Evolutionary conservation across 2,113 vertebrate genomes (phyloP).

Genomic region (Gadus chalcogrammus): DNA sequence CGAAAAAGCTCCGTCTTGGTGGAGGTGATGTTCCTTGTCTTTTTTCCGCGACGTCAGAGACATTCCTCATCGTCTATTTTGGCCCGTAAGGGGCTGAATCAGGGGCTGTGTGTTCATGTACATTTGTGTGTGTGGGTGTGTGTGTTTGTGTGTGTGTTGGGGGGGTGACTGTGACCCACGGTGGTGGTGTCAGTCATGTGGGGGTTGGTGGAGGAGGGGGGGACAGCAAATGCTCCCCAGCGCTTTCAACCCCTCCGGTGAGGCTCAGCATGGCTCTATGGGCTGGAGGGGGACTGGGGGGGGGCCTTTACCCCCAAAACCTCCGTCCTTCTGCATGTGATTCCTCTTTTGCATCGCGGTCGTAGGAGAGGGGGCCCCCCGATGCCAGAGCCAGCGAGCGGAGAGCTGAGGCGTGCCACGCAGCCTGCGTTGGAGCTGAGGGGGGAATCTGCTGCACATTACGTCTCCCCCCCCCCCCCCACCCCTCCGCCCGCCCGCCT

Average conservation of each 20-base stretch:
- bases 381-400: conserved; percentile 60
- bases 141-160: not conserved
- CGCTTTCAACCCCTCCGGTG: conserved; percentile 32
- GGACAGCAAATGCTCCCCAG: conserved; percentile 33
- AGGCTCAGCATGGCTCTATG: conserved; percentile 48
- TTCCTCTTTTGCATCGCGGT: conserved; percentile 32
- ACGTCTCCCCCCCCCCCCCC: conserved; percentile 43
- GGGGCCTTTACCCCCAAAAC: conserved; percentile 27
- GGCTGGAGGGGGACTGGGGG: conserved; percentile 16
- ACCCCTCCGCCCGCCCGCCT: conserved; percentile 38
- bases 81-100: conserved; percentile 19
- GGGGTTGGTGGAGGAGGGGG: conserved; percentile 17
- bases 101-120: conserved; percentile 32
- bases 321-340: conserved; percentile 51
- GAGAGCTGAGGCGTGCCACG: conserved; percentile 44
- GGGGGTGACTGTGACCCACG: not conserved
- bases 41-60: conserved; percentile 53
- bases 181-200: not conserved
- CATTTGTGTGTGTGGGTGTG: not conserved
- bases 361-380: conserved; percentile 50
- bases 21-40: conserved; percentile 60
- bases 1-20: conserved; percentile 66
- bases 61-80: conserved; percentile 72
- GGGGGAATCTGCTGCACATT: conserved; percentile 68
- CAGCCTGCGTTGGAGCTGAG: conserved; percentile 56